Conservation (phyloP, 2,888 invertebrate genomes). For the Xestobium rufovillosum region DNA sequence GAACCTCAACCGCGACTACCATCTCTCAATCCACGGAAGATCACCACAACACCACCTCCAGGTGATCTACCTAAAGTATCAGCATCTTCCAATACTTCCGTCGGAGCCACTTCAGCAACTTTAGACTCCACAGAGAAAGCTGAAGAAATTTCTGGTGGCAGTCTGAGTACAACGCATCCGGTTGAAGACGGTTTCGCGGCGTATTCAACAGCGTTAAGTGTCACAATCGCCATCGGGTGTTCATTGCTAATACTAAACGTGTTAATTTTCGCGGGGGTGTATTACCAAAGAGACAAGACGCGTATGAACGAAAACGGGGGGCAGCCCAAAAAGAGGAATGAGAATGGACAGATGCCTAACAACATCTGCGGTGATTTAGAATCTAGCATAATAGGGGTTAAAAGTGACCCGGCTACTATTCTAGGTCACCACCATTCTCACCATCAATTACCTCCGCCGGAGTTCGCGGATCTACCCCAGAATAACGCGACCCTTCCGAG, state of each 20-base stretch:
- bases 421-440: conserved; percentile 69
- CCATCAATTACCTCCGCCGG: conserved; percentile 74
- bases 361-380: conserved; percentile 82
- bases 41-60: conserved; percentile 47
- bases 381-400: conserved; percentile 49
- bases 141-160: conserved; percentile 43
- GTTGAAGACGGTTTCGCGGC: conserved; percentile 79
- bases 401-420: conserved; percentile 65
- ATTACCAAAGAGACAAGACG: conserved; percentile 84
- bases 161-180: conserved; percentile 51
- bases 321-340: conserved; percentile 62
- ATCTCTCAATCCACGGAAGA: conserved; percentile 50
- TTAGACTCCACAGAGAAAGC: conserved; percentile 43
- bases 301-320: conserved; percentile 53
- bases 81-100: conserved; percentile 39
- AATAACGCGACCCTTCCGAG: conserved; percentile 62
- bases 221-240: conserved; percentile 91
- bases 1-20: conserved; percentile 49
- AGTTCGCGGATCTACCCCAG: conserved; percentile 73
- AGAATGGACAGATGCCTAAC: conserved; percentile 83
- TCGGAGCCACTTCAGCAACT: conserved; percentile 34
- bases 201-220: conserved; percentile 84
- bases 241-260: conserved; percentile 86
- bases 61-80: conserved; percentile 33
- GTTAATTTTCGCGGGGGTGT: conserved; percentile 88